phyloP scores from a whole-genome alignment of 2,113 vertebrate species.

The Apodemus speciosus region DNA sequence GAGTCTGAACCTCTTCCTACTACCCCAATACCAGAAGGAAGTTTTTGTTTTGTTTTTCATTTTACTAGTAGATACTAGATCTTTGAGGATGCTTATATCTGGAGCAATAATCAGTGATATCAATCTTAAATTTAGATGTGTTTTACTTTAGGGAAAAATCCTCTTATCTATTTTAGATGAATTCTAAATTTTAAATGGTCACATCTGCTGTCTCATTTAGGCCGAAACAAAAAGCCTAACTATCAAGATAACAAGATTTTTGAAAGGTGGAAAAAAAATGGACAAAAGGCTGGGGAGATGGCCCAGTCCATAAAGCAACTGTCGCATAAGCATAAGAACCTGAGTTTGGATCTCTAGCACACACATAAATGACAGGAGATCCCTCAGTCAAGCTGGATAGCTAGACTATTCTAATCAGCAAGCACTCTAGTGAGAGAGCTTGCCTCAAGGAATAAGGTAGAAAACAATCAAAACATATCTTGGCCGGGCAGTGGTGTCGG shows the following conservation, averaged over 20 bases:
- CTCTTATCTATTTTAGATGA: not conserved
- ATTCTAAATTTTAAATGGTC: not conserved
- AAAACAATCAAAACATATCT: not conserved
- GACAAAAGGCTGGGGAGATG: not conserved
- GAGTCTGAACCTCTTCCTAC: not conserved
- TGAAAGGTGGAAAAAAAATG: not conserved
- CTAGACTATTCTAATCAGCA: not conserved
- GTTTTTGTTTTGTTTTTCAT: not conserved
- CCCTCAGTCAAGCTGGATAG: not conserved
- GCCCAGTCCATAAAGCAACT: not conserved
- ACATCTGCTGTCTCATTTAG: slow-evolving; percentile 24
- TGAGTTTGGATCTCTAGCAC: not conserved
- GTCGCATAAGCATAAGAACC: not conserved
- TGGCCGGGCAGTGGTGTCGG: no score
- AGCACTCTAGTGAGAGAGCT: not conserved
- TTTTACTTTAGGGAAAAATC: not conserved
- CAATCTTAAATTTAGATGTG: not conserved
- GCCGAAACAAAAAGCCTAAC: not conserved
- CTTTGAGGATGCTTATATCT: not conserved
- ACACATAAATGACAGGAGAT: not conserved
- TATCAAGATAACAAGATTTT: not conserved
- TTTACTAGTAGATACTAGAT: not conserved
- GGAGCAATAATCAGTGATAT: not conserved
- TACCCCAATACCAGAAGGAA: not conserved
- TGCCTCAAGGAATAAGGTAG: not conserved